Percentiles rank a stretch among this genome's conserved stretches.
These are phyloP conservation scores for Turritopsis rubra DNA, from an alignment of 30 jellyfish, hydroid and myxozoan species.

Conservation along the genomic window DNA sequence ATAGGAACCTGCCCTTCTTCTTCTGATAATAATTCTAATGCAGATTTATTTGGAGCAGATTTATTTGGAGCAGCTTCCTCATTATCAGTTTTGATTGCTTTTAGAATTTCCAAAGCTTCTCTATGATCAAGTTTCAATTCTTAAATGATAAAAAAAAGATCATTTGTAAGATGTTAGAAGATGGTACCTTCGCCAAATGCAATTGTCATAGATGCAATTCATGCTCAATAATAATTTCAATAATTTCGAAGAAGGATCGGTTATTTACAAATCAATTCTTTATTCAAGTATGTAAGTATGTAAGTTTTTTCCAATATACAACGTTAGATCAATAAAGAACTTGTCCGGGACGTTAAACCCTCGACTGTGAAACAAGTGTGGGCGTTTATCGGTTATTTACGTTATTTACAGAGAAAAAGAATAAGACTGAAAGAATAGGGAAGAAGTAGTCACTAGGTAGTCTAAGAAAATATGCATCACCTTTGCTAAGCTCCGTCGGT, in stretches of 20 bases:
- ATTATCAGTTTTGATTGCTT: background rate
- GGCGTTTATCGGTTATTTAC: background rate
- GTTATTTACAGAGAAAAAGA: background rate
- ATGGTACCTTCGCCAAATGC: too few species aligned
- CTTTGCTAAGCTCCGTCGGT: constrained; percentile 11
- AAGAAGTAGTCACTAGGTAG: too few species aligned
- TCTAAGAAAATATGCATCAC: background rate
- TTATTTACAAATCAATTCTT: too few species aligned
- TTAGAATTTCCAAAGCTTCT: constrained; percentile 3
- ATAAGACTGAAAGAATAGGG: background rate
- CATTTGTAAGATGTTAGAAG: too few species aligned
- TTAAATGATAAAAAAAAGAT: too few species aligned
- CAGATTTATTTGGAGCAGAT: constrained; percentile 10
- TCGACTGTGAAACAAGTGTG: background rate
- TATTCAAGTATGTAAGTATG: too few species aligned
- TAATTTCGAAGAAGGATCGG: too few species aligned
- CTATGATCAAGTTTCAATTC: background rate
- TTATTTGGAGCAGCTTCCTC: background rate
- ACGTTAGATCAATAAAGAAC: too few species aligned
- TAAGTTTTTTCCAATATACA: too few species aligned
- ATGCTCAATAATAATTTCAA: too few species aligned
- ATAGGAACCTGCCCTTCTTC: constrained; percentile 27
- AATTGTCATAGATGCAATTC: too few species aligned
- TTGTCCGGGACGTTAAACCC: background rate
- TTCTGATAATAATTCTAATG: constrained; percentile 25